phyloP scores from a whole-genome alignment of 2,888 invertebrate genomes.

The Drosophila paracracens region DNA sequence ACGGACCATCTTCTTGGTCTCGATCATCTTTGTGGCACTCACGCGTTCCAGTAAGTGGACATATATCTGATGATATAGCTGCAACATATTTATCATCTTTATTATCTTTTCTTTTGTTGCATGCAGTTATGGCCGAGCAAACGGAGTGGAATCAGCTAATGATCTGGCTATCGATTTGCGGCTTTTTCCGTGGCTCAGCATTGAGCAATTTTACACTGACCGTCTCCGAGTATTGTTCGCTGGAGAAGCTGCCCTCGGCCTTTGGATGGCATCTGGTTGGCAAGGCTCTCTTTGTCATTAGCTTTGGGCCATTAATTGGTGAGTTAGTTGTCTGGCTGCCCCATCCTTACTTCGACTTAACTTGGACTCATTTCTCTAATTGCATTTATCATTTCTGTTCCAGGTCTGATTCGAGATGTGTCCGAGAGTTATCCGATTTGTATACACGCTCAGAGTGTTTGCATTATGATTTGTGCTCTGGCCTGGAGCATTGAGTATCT shows the following conservation, averaged over 20 bases:
- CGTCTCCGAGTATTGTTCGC: constrained; percentile 91
- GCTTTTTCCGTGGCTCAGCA: constrained; percentile 92
- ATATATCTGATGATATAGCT: not conserved
- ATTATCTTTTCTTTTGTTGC: not conserved
- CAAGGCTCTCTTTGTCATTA: constrained; percentile 90
- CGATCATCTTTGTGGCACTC: constrained; percentile 89
- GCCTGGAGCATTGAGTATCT: constrained; percentile 89
- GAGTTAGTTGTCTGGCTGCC: constrained; percentile 50
- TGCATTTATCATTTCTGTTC: constrained; percentile 40
- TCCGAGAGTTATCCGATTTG: constrained; percentile 89
- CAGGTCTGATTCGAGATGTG: constrained; percentile 90
- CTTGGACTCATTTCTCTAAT: not conserved
- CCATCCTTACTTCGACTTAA: not conserved
- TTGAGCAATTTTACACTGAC: constrained; percentile 91
- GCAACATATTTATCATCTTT: not conserved
- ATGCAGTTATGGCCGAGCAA: constrained; percentile 90
- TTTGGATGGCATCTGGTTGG: constrained; percentile 92
- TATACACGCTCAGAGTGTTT: constrained; percentile 90
- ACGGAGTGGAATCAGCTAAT: constrained; percentile 89
- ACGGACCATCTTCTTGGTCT: constrained; percentile 90
- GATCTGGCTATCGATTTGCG: constrained; percentile 90
- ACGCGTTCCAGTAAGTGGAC: constrained; percentile 89
- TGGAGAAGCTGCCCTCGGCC: constrained; percentile 91
- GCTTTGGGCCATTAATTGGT: constrained; percentile 90
- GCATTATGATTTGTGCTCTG: constrained; percentile 89